A percentile compares a stretch with the other conserved stretches of the same genome.
These are phyloP conservation scores for Galbula dea DNA, from an alignment of 2,113 vertebrate species.

Conservation along the genomic window DNA sequence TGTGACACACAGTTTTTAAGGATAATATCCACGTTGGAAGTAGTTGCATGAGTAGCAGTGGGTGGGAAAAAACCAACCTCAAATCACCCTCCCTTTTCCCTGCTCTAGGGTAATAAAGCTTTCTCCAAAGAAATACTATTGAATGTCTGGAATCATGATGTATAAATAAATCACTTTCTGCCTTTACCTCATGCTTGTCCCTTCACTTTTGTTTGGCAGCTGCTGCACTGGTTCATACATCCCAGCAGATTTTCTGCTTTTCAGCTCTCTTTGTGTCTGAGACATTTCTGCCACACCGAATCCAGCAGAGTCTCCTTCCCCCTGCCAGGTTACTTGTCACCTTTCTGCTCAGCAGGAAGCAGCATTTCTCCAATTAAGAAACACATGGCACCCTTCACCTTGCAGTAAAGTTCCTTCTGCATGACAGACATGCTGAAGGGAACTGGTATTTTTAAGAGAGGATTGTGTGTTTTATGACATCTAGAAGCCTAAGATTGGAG, in stretches of 20 bases:
- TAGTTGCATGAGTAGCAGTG: background rate
- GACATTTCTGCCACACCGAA: background rate
- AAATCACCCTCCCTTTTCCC: background rate
- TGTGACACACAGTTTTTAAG: background rate
- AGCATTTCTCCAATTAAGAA: background rate
- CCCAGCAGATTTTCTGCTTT: background rate
- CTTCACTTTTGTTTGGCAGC: background rate
- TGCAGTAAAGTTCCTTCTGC: background rate
- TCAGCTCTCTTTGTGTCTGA: background rate
- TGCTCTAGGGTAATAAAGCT: background rate
- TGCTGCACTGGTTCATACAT: background rate
- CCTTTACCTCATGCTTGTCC: background rate
- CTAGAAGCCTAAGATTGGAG: background rate
- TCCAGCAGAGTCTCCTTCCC: background rate
- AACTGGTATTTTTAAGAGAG: background rate
- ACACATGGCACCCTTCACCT: background rate
- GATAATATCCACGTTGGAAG: background rate
- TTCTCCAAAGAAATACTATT: conserved; percentile 5
- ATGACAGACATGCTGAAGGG: background rate
- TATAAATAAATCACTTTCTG: conserved; percentile 43
- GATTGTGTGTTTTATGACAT: background rate
- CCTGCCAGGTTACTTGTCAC: background rate
- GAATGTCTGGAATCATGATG: conserved; percentile 23
- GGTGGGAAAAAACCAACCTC: background rate
- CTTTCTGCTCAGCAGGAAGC: background rate